Percentiles rank a stretch among this genome's conserved stretches.
phyloP scores from a whole-genome alignment of 2,113 vertebrate species.

The Plecturocebus donacophilus region DNA sequence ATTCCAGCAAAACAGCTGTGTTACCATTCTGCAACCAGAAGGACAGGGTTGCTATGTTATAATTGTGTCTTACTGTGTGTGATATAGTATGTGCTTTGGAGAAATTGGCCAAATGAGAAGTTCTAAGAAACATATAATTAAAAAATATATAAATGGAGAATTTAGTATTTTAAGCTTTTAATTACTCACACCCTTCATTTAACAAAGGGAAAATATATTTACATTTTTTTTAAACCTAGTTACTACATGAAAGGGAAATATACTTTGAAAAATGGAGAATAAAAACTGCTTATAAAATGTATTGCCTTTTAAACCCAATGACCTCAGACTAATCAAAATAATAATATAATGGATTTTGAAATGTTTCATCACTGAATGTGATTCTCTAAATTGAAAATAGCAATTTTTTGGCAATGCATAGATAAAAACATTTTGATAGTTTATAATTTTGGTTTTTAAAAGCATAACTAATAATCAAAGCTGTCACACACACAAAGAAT shows the following conservation, averaged over 20 bases:
- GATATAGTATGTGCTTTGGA: not conserved
- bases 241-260: not conserved
- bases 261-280: not conserved
- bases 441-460: slow-evolving; percentile 51
- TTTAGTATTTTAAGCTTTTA: not conserved
- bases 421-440: slow-evolving; percentile 58
- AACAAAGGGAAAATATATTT: not conserved
- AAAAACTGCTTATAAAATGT: slow-evolving; percentile 35
- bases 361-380: not conserved
- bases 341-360: slow-evolving; percentile 59
- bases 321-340: slow-evolving; percentile 44
- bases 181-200: not conserved
- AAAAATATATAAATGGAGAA: not conserved
- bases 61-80: not conserved
- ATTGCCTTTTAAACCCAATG: slow-evolving; percentile 31
- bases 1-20: slow-evolving; percentile 51
- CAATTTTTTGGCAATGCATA: slow-evolving; percentile 56
- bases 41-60: not conserved
- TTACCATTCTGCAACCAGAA: not conserved
- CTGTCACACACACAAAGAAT: not conserved
- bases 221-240: not conserved
- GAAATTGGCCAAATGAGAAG: not conserved
- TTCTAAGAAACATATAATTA: not conserved
- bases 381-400: slow-evolving; percentile 66
- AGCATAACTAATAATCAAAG: slow-evolving; percentile 69